A percentile compares a stretch with the other conserved stretches of the same genome.
phyloP scores from a whole-genome alignment of 2,888 invertebrate genomes.

The Cerastis leucographa region DNA sequence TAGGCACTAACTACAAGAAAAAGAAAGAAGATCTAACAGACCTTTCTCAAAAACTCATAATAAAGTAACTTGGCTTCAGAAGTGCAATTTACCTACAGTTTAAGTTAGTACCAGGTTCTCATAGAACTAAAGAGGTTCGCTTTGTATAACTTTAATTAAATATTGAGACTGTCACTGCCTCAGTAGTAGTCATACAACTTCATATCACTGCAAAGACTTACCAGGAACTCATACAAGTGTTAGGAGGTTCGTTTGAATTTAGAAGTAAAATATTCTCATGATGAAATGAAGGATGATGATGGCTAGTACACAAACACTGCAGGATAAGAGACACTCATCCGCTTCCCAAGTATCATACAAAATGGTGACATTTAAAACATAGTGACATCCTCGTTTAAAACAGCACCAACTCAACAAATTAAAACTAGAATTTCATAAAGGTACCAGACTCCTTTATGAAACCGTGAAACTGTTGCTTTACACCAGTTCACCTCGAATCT shows the following conservation, averaged over 20 bases:
- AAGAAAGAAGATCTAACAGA: no score
- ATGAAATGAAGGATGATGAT: not conserved
- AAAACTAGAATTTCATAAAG: not conserved
- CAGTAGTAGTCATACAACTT: conserved; percentile 4
- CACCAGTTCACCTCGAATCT: not conserved
- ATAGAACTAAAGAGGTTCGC: conserved; percentile 4
- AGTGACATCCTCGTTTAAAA: not conserved
- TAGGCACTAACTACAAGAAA: no score
- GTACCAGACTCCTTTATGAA: conserved; percentile 8
- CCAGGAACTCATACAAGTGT: conserved; percentile 10
- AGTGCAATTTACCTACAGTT: not conserved
- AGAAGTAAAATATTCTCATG: no score
- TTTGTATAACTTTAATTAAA: conserved; percentile 22
- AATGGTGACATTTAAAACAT: not conserved
- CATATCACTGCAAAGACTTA: not conserved
- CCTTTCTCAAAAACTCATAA: not conserved
- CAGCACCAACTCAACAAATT: not conserved
- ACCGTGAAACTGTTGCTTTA: no score
- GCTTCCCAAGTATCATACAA: not conserved
- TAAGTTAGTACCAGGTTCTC: conserved; percentile 20
- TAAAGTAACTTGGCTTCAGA: not conserved
- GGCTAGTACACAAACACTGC: not conserved
- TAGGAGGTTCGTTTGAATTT: not conserved
- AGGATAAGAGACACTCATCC: not conserved
- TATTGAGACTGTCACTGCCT: conserved; percentile 3